Evolutionary conservation across 1,140 invertebrate species (phyloP).

Genomic region (Arion vulgaris): DNA sequence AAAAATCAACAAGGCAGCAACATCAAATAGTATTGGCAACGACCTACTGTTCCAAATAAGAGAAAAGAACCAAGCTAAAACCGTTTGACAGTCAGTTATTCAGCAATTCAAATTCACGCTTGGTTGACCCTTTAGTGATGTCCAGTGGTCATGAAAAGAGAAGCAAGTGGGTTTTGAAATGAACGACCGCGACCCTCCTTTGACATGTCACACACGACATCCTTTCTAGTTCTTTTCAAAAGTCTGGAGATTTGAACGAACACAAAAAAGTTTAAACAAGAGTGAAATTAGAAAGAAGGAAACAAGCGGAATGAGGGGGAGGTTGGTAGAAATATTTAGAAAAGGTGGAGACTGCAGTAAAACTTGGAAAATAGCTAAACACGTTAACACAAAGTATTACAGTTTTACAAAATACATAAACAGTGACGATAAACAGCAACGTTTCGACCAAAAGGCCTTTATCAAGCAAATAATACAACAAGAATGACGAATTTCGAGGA

Average conservation of each 20-base stretch:
- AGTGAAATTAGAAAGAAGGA: too few relatives aligned
- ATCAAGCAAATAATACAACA: too few relatives aligned
- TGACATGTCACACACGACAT: not conserved
- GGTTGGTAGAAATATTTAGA: too few relatives aligned
- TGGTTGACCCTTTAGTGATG: not conserved
- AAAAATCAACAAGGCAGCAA: not conserved
- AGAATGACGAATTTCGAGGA: too few relatives aligned
- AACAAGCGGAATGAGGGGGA: too few relatives aligned
- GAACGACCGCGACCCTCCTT: not conserved
- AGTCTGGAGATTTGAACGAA: not conserved
- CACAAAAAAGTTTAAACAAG: not conserved
- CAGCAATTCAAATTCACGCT: constrained; percentile 4
- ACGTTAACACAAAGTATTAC: too few relatives aligned
- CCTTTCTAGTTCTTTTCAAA: not conserved
- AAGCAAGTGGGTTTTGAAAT: not conserved
- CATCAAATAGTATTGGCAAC: constrained; percentile 11
- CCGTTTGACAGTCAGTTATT: not conserved
- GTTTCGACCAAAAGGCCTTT: too few relatives aligned
- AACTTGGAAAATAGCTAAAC: too few relatives aligned
- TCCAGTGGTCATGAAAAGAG: not conserved
- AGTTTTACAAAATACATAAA: too few relatives aligned
- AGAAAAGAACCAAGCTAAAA: not conserved
- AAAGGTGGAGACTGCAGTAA: too few relatives aligned
- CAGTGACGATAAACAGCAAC: too few relatives aligned
- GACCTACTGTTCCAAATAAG: not conserved